Conservation (phyloP, 2,888 invertebrate genomes). For the Morinoia aosen region DNA sequence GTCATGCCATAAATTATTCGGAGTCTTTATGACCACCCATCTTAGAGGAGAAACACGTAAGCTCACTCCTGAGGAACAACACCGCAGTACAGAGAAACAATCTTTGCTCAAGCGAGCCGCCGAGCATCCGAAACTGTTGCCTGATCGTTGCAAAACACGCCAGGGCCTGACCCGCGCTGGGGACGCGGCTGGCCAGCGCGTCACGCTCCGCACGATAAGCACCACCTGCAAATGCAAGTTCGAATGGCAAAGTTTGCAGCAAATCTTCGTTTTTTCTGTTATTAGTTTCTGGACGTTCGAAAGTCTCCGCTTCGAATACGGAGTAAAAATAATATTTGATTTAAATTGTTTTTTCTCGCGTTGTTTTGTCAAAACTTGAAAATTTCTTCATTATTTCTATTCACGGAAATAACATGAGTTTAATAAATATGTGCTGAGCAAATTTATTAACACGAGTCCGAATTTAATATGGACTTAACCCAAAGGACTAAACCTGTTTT, state of each 20-base stretch:
- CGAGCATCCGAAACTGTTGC: background rate
- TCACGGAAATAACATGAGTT: background rate
- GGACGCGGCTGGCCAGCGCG: background rate
- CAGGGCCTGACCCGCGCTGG: background rate
- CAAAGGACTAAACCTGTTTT: background rate
- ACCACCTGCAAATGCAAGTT: background rate
- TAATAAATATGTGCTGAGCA: background rate
- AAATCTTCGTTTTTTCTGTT: background rate
- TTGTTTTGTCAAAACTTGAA: background rate
- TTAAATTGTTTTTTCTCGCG: background rate
- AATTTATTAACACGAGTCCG: background rate
- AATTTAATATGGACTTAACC: background rate
- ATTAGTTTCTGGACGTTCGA: background rate
- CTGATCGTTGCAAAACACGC: background rate
- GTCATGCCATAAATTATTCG: background rate
- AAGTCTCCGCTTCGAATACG: background rate
- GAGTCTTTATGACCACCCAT: background rate
- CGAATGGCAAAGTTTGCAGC: background rate
- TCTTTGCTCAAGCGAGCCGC: constrained; percentile 21
- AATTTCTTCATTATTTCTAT: background rate
- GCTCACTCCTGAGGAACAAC: constrained; percentile 1
- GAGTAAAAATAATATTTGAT: background rate
- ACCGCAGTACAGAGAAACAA: background rate
- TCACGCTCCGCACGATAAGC: background rate
- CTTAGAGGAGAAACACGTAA: background rate